phyloP scores from a whole-genome alignment of 2,113 vertebrate species.

The Ellobius talpinus region DNA sequence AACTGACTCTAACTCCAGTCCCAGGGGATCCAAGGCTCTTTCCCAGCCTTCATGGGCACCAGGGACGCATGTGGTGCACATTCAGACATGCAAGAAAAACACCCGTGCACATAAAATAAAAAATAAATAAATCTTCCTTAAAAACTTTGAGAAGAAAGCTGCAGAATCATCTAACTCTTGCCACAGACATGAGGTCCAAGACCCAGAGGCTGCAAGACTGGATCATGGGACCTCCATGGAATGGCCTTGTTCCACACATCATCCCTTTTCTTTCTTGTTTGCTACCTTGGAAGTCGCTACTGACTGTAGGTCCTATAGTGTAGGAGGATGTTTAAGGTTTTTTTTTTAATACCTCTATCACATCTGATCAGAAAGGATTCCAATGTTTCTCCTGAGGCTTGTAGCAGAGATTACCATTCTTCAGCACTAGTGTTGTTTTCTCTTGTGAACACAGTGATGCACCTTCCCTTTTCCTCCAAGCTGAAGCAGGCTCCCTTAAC shows the following conservation, averaged over 20 bases:
- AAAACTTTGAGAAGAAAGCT: not conserved
- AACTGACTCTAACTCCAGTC: not conserved
- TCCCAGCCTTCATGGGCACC: not conserved
- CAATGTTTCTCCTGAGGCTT: constrained; percentile 5
- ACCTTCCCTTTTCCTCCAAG: not conserved
- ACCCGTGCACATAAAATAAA: not conserved
- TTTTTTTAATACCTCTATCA: not conserved
- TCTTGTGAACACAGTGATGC: not conserved
- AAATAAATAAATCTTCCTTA: not conserved
- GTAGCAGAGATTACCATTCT: constrained; percentile 3
- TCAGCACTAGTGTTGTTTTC: not conserved
- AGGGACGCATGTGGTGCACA: not conserved
- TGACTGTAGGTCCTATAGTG: not conserved
- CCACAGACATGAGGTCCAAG: not conserved
- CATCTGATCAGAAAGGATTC: not conserved
- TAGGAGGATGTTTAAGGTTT: not conserved
- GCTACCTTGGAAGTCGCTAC: not conserved
- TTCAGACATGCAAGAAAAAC: not conserved
- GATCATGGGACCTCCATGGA: not conserved
- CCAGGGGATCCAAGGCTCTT: not conserved
- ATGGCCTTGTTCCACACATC: not conserved
- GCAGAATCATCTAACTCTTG: not conserved
- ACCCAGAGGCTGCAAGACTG: not conserved
- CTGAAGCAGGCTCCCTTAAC: not conserved
- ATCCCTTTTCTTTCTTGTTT: not conserved